These are phyloP conservation scores for Mixornis gularis DNA, from an alignment of 2,113 vertebrate genomes.

Conservation along the genomic window DNA sequence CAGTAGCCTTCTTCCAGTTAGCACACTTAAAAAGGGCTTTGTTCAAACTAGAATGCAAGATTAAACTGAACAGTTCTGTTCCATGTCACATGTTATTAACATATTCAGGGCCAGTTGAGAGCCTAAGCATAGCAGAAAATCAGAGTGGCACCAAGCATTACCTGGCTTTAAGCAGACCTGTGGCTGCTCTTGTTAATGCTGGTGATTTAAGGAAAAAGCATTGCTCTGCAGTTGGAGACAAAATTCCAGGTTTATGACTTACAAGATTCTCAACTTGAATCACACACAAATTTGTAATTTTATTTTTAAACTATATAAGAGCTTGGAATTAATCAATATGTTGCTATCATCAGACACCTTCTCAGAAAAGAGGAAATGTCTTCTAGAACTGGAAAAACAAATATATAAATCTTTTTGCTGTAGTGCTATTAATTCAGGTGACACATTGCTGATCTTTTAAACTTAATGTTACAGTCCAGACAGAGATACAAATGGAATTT, in stretches of 20 bases:
- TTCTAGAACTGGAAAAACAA: background rate
- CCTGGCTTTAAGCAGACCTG: background rate
- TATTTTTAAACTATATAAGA: background rate
- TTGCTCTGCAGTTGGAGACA: background rate
- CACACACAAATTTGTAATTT: background rate
- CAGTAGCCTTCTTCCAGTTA: background rate
- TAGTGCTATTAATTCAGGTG: background rate
- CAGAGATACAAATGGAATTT: background rate
- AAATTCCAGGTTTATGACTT: background rate
- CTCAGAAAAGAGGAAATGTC: background rate
- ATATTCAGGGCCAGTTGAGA: background rate
- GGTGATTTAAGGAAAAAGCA: background rate
- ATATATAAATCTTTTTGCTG: background rate
- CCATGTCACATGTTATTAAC: fast-evolving
- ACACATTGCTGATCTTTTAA: background rate
- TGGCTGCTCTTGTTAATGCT: background rate
- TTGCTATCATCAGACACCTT: background rate
- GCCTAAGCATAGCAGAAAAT: background rate
- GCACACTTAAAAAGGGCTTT: fast-evolving
- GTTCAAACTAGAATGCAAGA: background rate
- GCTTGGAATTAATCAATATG: background rate
- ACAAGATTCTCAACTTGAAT: background rate
- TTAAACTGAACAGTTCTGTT: background rate
- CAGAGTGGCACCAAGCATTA: background rate
- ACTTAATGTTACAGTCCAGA: background rate